Conservation (phyloP, 2,888 invertebrate species). For the Nephrotoma flavescens region DNA sequence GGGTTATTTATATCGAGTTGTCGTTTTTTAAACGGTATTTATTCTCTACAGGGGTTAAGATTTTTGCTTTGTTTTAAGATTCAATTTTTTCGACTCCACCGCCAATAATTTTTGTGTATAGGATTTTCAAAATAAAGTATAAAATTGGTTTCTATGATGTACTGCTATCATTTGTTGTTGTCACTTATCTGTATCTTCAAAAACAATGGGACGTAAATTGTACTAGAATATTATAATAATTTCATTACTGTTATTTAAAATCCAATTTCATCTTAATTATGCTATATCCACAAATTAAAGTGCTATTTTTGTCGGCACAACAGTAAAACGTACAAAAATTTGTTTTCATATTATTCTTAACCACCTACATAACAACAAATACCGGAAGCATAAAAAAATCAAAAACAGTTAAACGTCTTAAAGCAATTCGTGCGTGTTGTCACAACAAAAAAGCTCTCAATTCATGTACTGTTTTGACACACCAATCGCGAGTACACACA, state of each 20-base stretch:
- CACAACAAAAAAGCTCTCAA: not conserved
- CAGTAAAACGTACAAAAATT: not conserved
- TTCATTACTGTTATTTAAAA: not conserved
- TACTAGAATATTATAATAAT: not conserved
- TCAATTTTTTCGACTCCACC: not conserved
- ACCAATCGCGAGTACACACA: not conserved
- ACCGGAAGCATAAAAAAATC: not conserved
- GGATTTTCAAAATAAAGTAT: not conserved
- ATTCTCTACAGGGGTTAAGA: constrained; percentile 7
- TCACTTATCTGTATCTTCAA: too few relatives aligned
- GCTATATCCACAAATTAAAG: not conserved
- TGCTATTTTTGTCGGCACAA: too few relatives aligned
- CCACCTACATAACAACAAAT: not conserved
- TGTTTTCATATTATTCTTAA: not conserved
- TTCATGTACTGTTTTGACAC: not conserved
- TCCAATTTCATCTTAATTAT: not conserved
- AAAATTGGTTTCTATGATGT: not conserved
- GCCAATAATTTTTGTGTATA: not conserved
- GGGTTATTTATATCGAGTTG: constrained; percentile 9
- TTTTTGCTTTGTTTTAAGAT: not conserved
- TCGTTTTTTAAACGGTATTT: constrained; percentile 8
- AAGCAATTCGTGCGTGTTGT: not conserved
- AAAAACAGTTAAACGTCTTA: not conserved
- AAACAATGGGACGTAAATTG: not conserved
- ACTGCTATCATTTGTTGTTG: not conserved